A percentile compares a stretch with the other conserved stretches of the same genome.
These are phyloP conservation scores for Allobates femoralis DNA, from an alignment of 2,797 vertebrate species.

Conservation along the genomic window DNA sequence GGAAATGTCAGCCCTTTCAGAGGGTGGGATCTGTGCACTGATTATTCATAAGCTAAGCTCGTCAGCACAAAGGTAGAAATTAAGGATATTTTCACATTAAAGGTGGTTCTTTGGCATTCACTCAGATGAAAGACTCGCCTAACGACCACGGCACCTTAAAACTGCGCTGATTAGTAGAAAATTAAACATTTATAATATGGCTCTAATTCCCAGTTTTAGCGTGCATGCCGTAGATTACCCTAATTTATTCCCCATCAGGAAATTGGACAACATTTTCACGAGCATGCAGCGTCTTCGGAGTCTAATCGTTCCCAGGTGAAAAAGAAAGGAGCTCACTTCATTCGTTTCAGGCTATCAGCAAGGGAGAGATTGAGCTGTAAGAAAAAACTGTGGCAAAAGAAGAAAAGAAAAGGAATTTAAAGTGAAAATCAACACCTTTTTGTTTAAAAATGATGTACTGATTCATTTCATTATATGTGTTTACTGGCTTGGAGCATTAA, in stretches of 20 bases:
- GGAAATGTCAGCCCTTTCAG: slow-evolving; percentile 37
- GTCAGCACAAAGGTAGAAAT: slow-evolving; percentile 50
- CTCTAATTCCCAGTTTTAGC: not conserved
- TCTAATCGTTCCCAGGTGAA: not conserved
- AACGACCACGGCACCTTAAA: not conserved
- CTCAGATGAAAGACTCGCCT: not conserved
- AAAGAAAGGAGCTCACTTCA: not conserved
- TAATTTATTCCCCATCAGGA: slow-evolving; percentile 23
- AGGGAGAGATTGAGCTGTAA: not conserved
- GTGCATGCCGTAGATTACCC: not conserved
- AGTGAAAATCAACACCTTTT: not conserved
- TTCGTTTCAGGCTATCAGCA: slow-evolving; percentile 22
- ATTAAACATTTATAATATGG: not conserved
- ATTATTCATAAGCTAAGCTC: slow-evolving; percentile 55
- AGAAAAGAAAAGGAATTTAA: not conserved
- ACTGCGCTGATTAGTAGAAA: not conserved
- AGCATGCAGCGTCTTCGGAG: not conserved
- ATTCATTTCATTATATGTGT: not conserved
- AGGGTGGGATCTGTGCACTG: slow-evolving; percentile 33
- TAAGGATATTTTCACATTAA: not conserved
- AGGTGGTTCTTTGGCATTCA: not conserved
- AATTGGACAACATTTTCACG: slow-evolving; percentile 5
- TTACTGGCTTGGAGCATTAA: not conserved
- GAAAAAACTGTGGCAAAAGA: not conserved
- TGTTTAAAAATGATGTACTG: not conserved